A percentile compares a stretch with the other conserved stretches of the same genome.
phyloP scores from a whole-genome alignment of 2,888 invertebrate genomes.

The Unio delphinus region DNA sequence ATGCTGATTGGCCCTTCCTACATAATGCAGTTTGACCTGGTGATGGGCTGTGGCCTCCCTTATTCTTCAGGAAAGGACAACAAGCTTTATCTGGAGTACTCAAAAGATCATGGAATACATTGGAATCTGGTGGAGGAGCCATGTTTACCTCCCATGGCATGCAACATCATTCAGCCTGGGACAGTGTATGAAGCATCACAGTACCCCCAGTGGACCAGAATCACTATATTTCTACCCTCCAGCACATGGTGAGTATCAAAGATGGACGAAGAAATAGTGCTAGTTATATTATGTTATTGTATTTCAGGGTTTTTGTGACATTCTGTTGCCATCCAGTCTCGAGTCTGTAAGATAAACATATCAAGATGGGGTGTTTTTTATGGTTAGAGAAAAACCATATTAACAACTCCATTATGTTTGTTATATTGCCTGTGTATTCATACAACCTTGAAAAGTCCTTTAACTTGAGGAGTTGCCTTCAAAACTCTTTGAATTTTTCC shows the following conservation, averaged over 20 bases:
- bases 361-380: no score
- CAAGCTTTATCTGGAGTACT: constrained; percentile 68
- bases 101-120: constrained; percentile 70
- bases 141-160: constrained; percentile 66
- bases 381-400: no score
- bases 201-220: constrained; percentile 67
- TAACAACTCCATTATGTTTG: no score
- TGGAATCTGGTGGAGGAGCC: constrained; percentile 69
- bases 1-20: constrained; percentile 70
- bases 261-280: background rate
- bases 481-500: no score
- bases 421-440: no score
- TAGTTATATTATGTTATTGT: background rate
- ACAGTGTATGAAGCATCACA: constrained; percentile 68
- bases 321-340: background rate
- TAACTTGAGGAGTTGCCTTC: no score
- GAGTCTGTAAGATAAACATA: background rate
- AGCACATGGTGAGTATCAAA: constrained; percentile 63
- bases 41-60: constrained; percentile 69
- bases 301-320: background rate
- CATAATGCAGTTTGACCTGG: constrained; percentile 71
- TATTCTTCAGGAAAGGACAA: constrained; percentile 52
- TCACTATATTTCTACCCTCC: constrained; percentile 67
- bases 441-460: no score
- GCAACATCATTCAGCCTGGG: constrained; percentile 65